Evolutionary conservation across 92 coral and sea anemone species (phyloP), one percentile per base, ranked within the genome.

Genomic region (Actinernus sp.): DNA sequence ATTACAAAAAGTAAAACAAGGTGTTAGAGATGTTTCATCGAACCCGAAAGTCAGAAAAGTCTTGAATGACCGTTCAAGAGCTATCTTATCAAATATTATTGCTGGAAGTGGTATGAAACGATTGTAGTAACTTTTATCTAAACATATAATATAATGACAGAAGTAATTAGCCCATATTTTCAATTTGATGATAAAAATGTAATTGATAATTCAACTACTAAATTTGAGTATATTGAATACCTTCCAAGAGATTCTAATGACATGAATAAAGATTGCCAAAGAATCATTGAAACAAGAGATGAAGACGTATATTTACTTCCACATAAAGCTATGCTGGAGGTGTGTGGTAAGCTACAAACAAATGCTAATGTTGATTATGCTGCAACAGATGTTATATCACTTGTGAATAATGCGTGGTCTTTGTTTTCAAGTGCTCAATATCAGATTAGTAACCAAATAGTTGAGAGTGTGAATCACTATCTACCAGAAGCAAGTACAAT

Each of bases 101-200:
- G 52, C 52, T 18, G 52, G 52, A 4, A 17, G 0, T 1, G 65
- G 29, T 14, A 11, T 5, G 29, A 31, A 31, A 39, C 26, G 68
- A 40, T 38, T 61, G 14, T 61, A n/a, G n/a, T n/a, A 40, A 40
- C 18, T 58, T 58, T 38, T 61, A 22, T 61, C 9, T 38, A 61
- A 61, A 2, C 18, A 37, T 38, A 17, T 2, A 2, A 6, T 61
- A 38, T 38, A 61, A 61, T 38, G 53, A 38, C 29, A 38, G 50
- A 61, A 61, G 52, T 61, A 14, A 19, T 2, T n/a, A 61, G 52
- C 19, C 70, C 29, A 17, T 61, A 61, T 23, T 61, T 61, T 23
- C 29, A 61, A 23, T 38, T 61, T 19, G 33, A 38, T 8, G 24
- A 17, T 12, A 8, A 23, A 1, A 10, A 3, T 19, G 18, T 23